Base-by-base conservation (phyloP, 1,140 invertebrate genomes). In the Pygmarrhopalites habei region DNA sequence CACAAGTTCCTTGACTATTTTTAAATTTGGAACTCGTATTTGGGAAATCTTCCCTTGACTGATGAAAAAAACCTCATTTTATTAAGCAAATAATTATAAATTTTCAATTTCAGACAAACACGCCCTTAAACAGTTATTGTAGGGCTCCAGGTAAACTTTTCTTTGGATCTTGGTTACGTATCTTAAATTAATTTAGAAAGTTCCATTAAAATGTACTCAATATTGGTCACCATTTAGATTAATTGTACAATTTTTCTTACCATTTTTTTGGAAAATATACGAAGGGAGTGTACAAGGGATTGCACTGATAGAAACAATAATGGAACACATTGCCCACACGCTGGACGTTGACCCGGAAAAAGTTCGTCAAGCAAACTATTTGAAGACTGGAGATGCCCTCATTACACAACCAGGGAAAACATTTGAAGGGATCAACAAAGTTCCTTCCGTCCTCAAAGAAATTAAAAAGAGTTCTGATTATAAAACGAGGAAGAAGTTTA, bases 281-380 rank as follows among this genome's bases (percentile, higher is more conserved):
- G 19, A 69, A 85, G 85, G 84, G 26, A 80, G 81, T 1, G 76
- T 82, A 1, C 86, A 89, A 76, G 82, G 75, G 35, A 75, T 86
- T 29, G 81, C 80, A 14, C 78, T 85, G 71, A 83, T 84, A 26
- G 91, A 93, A 75, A 81, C 79, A 51, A 82, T 93, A 4, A 87
- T 95, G 80, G 89, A 94, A 69, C 86, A 89, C 72, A 86, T 92
- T 62, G 83, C 88, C 1, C 81, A 80, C 59, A 77, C 75, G 51
- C 71, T 86, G 10, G 78, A 81, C 1, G 78, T 82, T 68, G 88
- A 92, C 77, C 83, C 89, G 0, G 62, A 83, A 1, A 81, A 86
- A 59, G 81, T 90, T 0, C 78, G 83, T 12, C 1, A 19, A 35
- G 25, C 32, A 10, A 69, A 69, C 47, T 57, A 60, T 19, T 53